A percentile compares a stretch with the other conserved stretches of the same genome.
phyloP scores from a whole-genome alignment of 2,113 vertebrate species.

The Labeo rohita region DNA sequence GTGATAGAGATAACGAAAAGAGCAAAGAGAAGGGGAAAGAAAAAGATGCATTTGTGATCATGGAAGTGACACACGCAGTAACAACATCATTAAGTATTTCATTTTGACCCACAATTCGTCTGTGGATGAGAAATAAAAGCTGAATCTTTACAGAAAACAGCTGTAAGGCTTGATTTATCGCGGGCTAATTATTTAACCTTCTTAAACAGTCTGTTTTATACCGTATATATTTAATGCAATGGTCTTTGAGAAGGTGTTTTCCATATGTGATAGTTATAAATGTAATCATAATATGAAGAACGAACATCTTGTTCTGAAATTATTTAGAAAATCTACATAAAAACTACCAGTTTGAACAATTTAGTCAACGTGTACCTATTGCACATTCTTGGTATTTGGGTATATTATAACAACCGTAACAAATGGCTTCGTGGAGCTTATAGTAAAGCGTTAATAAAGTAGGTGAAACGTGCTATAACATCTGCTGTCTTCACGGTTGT shows the following conservation, averaged over 20 bases:
- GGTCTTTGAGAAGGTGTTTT: neutral
- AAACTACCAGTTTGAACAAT: constrained; percentile 30
- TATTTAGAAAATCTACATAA: neutral
- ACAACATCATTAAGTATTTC: neutral
- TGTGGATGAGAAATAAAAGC: neutral
- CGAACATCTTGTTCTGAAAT: neutral
- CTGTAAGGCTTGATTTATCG: neutral
- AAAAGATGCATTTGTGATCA: constrained; percentile 10
- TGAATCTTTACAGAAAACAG: neutral
- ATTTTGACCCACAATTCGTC: neutral
- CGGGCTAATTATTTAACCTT: neutral
- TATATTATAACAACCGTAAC: neutral
- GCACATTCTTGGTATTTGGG: neutral
- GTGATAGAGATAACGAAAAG: constrained; percentile 55
- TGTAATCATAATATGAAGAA: neutral
- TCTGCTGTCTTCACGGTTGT: neutral
- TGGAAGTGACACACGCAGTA: neutral
- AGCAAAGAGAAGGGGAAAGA: neutral
- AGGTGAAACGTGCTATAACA: too few species aligned
- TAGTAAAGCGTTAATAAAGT: neutral
- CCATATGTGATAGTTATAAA: neutral
- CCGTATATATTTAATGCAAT: neutral
- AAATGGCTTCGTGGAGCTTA: neutral
- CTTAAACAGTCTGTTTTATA: neutral
- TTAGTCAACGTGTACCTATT: neutral